phyloP scores from a whole-genome alignment of 2,888 invertebrate species.

The Drosophila acutilabella region DNA sequence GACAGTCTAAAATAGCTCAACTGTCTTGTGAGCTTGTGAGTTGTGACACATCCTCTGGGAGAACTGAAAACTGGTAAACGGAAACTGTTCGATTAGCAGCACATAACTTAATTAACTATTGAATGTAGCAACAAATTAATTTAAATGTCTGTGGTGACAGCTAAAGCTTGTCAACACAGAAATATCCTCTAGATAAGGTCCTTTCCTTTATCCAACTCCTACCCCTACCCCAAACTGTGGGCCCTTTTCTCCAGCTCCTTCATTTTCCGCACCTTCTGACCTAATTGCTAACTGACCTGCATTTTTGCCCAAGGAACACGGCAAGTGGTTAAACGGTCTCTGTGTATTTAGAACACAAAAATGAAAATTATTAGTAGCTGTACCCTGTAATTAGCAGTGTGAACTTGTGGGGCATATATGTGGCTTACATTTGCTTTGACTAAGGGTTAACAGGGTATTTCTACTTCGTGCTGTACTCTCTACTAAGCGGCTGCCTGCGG shows the following conservation, averaged over 20 bases:
- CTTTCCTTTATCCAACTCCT: background rate
- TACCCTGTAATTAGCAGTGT: background rate
- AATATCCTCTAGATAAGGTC: background rate
- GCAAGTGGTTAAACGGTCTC: constrained; percentile 40
- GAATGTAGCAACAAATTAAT: constrained; percentile 38
- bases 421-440: background rate
- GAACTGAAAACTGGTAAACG: background rate
- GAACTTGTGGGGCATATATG: background rate
- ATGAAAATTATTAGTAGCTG: constrained; percentile 22
- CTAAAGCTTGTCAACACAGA: constrained; percentile 13
- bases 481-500: constrained; percentile 50
- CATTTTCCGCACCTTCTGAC: constrained; percentile 33
- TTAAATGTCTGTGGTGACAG: constrained; percentile 49
- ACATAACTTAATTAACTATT: constrained; percentile 54
- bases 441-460: background rate
- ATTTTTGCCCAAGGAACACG: constrained; percentile 51
- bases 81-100: constrained; percentile 13
- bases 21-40: too few relatives aligned
- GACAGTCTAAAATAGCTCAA: constrained; percentile 1
- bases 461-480: background rate
- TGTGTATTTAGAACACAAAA: constrained; percentile 11
- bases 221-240: background rate
- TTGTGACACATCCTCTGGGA: constrained; percentile 2
- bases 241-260: background rate
- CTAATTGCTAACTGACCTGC: constrained; percentile 70